A percentile compares a stretch with the other conserved stretches of the same genome.
Evolutionary conservation across 2,113 vertebrate species (phyloP).

Genomic region (Callaeas wilsoni): DNA sequence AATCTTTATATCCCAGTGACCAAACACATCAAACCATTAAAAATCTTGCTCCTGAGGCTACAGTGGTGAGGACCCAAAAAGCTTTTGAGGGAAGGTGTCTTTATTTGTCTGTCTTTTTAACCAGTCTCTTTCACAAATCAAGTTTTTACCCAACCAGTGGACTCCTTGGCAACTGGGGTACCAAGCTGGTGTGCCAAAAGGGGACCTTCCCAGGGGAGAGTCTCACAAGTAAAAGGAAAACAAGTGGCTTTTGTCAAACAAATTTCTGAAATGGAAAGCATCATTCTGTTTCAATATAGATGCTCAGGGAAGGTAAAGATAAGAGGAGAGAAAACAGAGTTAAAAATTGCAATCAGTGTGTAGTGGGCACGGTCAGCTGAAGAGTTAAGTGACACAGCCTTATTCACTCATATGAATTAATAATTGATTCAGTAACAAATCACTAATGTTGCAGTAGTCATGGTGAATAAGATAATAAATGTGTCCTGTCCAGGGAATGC

Average conservation of each 20-base stretch:
- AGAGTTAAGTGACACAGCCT: conserved; percentile 74
- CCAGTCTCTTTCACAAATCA: not conserved
- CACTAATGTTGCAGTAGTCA: conserved; percentile 81
- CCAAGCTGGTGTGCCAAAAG: not conserved
- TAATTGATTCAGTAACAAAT: conserved; percentile 83
- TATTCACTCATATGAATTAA: conserved; percentile 76
- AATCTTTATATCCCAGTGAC: not conserved
- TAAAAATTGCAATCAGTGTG: not conserved
- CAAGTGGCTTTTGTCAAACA: not conserved
- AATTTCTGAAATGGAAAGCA: not conserved
- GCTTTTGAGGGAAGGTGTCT: not conserved
- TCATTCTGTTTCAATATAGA: not conserved
- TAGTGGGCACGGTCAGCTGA: not conserved
- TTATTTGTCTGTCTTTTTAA: not conserved
- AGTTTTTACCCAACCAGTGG: not conserved
- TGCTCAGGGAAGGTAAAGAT: not conserved
- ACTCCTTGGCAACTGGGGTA: not conserved
- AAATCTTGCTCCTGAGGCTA: not conserved
- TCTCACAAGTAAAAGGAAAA: not conserved
- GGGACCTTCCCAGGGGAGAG: not conserved
- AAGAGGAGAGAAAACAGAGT: not conserved
- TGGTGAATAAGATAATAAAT: conserved; percentile 82
- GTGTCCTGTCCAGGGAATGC: conserved; percentile 78
- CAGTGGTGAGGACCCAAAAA: not conserved
- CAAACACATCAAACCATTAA: not conserved